These are phyloP conservation scores for Amblyopsis hoosieri DNA, from an alignment of 2,797 vertebrate species.

Conservation along the genomic window DNA sequence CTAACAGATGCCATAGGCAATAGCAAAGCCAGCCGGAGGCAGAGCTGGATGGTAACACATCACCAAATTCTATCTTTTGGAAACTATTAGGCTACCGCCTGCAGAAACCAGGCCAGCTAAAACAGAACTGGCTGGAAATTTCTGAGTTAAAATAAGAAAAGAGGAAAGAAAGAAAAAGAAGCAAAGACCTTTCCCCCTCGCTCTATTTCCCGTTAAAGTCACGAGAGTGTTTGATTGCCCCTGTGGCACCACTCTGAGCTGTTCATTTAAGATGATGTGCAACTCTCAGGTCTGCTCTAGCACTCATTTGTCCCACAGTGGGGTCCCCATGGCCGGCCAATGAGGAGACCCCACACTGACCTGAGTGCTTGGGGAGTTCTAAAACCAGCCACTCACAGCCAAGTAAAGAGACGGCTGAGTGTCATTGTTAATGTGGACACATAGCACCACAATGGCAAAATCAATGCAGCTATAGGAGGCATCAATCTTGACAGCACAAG, in stretches of 20 bases:
- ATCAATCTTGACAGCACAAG: constrained; percentile 80
- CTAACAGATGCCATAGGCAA: constrained; percentile 14
- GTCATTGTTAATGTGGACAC: constrained; percentile 84
- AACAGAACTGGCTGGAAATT: constrained; percentile 33
- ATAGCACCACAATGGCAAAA: constrained; percentile 83
- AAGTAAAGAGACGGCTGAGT: constrained; percentile 81
- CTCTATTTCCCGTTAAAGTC: constrained; percentile 58
- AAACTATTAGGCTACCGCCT: constrained; percentile 17
- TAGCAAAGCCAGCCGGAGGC: constrained; percentile 21
- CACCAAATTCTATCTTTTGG: constrained; percentile 30
- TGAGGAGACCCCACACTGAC: constrained; percentile 68
- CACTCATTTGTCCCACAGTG: constrained; percentile 68
- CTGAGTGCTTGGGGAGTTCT: constrained; percentile 69
- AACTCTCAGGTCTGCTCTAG: constrained; percentile 69
- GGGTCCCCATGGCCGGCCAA: constrained; percentile 59
- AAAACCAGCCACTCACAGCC: constrained; percentile 70
- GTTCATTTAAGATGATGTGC: constrained; percentile 83
- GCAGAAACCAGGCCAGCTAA: constrained; percentile 28
- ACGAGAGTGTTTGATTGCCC: constrained; percentile 71
- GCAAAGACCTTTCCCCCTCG: constrained; percentile 16
- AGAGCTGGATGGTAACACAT: constrained; percentile 32
- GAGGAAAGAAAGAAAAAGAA: constrained; percentile 5
- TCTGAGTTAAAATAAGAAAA: constrained; percentile 2
- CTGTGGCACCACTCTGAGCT: constrained; percentile 69
- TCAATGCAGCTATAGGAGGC: constrained; percentile 82